Evolutionary conservation across 2,113 vertebrate species (phyloP), one percentile per base, ranked within the genome.

Genomic region (Paramisgurnus dabryanus): DNA sequence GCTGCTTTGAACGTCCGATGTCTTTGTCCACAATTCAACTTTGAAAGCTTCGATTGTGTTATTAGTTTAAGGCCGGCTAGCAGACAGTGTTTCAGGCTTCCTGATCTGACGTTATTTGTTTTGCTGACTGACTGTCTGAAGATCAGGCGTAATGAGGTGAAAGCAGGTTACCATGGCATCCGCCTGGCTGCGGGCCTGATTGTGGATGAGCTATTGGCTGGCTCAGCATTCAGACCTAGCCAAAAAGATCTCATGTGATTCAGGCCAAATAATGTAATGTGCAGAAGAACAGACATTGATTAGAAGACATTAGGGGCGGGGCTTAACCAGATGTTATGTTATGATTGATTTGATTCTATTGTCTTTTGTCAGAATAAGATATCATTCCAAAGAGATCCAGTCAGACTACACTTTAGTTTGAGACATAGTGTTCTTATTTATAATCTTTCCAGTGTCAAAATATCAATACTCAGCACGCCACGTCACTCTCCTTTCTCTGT

Each of bases 401-500:
- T n/a, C 7, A 47, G 41, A 17, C 7, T 47, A 0, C n/a, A 57
- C 17, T n/a, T 11, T 17, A 11, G 50, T 77, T 77, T 12, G 8
- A 34, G 74, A 15, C 66, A n/a, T 43, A 15, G 67, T 61, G 71
- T 39, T 78, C 76, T 8, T 67, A 6, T 53, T 39, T 17, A 3
- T 50, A 45, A 27, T 9, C 64, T 64, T 75, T 13, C 22, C 3
- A 3, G 63, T 67, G 41, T n/a, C n/a, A n/a, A n/a, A n/a, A n/a
- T n/a, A 45, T 22, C 41, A 76, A 78, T 86, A 75, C 78, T 67
- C 82, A 13, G 79, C 66, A 84, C 83, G 86, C 82, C 81, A 41
- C 74, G 80, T 89, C 85, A 85, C 86, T 80, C 70, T 73, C 80
- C 82, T 83, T 84, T 75, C 86, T 45, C 53, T 65, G 15, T 53